These are phyloP conservation scores for Thalassophryne amazonica DNA, from an alignment of 2,797 vertebrate species.

Conservation along the genomic window DNA sequence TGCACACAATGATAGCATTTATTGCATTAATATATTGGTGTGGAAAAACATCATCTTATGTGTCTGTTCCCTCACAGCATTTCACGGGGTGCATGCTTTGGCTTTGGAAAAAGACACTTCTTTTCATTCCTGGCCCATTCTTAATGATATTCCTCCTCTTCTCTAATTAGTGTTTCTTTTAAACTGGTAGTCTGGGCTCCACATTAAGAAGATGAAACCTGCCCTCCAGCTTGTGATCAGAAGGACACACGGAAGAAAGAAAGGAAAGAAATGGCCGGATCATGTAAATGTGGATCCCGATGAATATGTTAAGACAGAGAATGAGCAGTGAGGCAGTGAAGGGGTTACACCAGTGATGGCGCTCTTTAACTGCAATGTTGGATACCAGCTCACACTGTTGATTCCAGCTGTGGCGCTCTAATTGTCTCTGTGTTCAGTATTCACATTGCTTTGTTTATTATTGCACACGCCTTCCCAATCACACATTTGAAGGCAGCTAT, in stretches of 20 bases:
- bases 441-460: constrained; percentile 44
- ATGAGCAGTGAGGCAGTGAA: constrained; percentile 2
- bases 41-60: too few species aligned
- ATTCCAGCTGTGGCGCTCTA: constrained; percentile 52
- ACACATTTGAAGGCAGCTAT: constrained; percentile 28
- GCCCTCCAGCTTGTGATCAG: constrained; percentile 10
- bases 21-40: too few species aligned
- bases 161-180: constrained; percentile 24
- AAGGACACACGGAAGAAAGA: constrained; percentile 9
- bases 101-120: not conserved
- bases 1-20: too few species aligned
- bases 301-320: too few species aligned
- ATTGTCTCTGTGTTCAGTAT: constrained; percentile 47
- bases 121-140: not conserved
- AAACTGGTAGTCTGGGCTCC: constrained; percentile 16
- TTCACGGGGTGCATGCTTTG: not conserved
- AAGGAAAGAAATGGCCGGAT: constrained; percentile 33
- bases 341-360: constrained; percentile 28
- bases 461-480: constrained; percentile 35
- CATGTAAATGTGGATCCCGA: constrained; percentile 12
- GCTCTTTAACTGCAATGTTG: constrained; percentile 30
- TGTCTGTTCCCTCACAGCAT: too few species aligned
- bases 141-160: not conserved
- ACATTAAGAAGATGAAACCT: constrained; percentile 15
- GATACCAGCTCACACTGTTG: constrained; percentile 12